Evolutionary conservation across 1,140 invertebrate genomes (phyloP), one percentile per base, ranked within the genome.

Genomic region (Microvelia longipes): DNA sequence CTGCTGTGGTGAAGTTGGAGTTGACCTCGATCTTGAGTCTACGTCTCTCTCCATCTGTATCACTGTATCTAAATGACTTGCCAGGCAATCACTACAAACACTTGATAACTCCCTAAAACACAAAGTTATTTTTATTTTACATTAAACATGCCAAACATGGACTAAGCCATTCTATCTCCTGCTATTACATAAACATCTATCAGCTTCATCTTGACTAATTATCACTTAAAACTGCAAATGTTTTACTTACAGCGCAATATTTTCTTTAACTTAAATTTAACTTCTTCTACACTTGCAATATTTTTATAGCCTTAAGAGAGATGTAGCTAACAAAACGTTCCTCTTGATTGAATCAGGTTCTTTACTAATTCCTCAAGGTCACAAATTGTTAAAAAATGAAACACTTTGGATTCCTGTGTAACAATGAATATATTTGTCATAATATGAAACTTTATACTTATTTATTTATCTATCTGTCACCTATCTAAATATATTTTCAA

Each of bases 41-140:
- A 80, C 78, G 78, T 84, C 83, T 70, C 79, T 79, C 30, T 84
- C 78, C 69, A 85, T 79, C 2, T 81, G 80, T 13, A 79, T 76
- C 1, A 85, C 78, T 0, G 79, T 78, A 66, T 84, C 83, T 61
- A 77, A 80, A 69, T 85, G 82, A 28, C 79, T 77, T n/a, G 79
- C 78, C 63, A 82, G 73, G 13, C 78, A 76, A 69, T 82, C 79
- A 75, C 79, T 82, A 60, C 83, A 79, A 24, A 83, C 74, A 30
- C 68, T 76, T 60, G 85, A 83, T 14, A 85, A 78, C 74, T 79
- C 77, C 71, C 80, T 83, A 65, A 15, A 71, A 72, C 29, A 69
- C 67, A 66, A 28, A 68, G 26, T 5, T 11, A 60, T 27, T 65
- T 60, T 63, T 13, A 2, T 13, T 2, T n/a, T 50, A n/a, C 24